A percentile compares a stretch with the other conserved stretches of the same genome.
Evolutionary conservation across 2,888 invertebrate species (phyloP).

Genomic region (Ferdinandea cuprea): DNA sequence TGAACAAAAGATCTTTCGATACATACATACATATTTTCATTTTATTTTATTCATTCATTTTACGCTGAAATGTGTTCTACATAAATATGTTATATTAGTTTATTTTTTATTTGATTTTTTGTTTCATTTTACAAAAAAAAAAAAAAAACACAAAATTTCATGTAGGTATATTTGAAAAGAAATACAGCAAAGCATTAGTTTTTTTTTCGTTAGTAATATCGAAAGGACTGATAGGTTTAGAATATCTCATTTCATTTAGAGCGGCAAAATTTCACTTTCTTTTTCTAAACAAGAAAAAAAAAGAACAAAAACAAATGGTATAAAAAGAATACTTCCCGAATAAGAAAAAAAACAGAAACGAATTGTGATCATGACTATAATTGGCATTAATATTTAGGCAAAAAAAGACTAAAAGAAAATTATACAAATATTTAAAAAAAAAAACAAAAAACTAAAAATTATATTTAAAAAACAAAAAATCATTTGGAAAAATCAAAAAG

Average conservation of each 20-base stretch:
- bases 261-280: slow-evolving; percentile 62
- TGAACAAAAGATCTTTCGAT: slow-evolving; percentile 65
- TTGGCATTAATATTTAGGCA: slow-evolving; percentile 75
- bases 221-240: slow-evolving; percentile 79
- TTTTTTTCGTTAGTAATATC: slow-evolving; percentile 72
- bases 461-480: slow-evolving; percentile 75
- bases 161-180: slow-evolving; percentile 23
- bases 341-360: slow-evolving; percentile 68
- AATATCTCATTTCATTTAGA: slow-evolving; percentile 73
- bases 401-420: slow-evolving; percentile 74
- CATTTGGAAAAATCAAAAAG: slow-evolving; percentile 54
- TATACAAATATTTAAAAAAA: slow-evolving; percentile 73
- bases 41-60: slow-evolving; percentile 39
- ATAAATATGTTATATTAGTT: slow-evolving; percentile 9
- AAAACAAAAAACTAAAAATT: slow-evolving; percentile 64
- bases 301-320: slow-evolving; percentile 25
- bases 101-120: too few relatives aligned
- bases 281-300: slow-evolving; percentile 40
- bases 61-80: slow-evolving; percentile 67
- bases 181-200: slow-evolving; percentile 48
- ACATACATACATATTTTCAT: slow-evolving; percentile 45
- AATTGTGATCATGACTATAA: slow-evolving; percentile 75
- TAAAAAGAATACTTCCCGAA: slow-evolving; percentile 67
- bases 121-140: slow-evolving; percentile 28
- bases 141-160: slow-evolving; percentile 5